Base-by-base conservation (phyloP, 2,113 vertebrate genomes). In the Austrofundulus limnaeus region DNA sequence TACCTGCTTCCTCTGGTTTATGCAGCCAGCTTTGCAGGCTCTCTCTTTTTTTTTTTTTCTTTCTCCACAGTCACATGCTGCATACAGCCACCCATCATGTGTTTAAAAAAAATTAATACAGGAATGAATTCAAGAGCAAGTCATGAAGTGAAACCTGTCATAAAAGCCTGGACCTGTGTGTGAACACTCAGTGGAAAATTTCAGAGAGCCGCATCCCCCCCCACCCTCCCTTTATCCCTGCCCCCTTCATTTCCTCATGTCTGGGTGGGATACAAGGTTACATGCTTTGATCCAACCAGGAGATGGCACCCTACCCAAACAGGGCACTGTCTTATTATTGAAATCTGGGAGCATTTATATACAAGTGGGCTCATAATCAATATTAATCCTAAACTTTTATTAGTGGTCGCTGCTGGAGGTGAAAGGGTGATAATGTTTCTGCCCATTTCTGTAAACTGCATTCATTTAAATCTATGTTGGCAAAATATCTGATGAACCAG, bases 271-370 rank as follows among this genome's bases (percentile, higher is more conserved):
- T 38, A 38, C 48, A 48, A 69, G 52, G 51, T 55, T 62, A 74
- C 61, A 73, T 81, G 70, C 72, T 76, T 38, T 82, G 20, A 68
- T 83, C 64, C 62, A 70, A 86, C 96, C 97, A 94, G 95, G 91
- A 98, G 97, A 91, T 95, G 97, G 96, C 95, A 94, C 94, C 91
- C 85, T 92, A 93, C 88, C 91, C 94, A 94, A 95, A 88, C 90
- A 75, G 78, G 80, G 79, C 43, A 34, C 70, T 79, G 67, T 72
- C 68, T 78, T 71, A 61, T 14, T 74, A 38, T 24, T 64, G 60
- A 52, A 23, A 38, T 41, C 14, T 72, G 37, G 7, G 21, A 28
- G 24, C 20, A 51, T 34, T 17, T 49, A 34, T 8, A n/a, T 46
- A 20, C 12, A 17, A 38, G 24, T 21, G n/a, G 17, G 12, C 25